Evolutionary conservation across 1,140 invertebrate genomes (phyloP), one percentile per base, ranked within the genome.

Genomic region (Drosophila bifasciata): DNA sequence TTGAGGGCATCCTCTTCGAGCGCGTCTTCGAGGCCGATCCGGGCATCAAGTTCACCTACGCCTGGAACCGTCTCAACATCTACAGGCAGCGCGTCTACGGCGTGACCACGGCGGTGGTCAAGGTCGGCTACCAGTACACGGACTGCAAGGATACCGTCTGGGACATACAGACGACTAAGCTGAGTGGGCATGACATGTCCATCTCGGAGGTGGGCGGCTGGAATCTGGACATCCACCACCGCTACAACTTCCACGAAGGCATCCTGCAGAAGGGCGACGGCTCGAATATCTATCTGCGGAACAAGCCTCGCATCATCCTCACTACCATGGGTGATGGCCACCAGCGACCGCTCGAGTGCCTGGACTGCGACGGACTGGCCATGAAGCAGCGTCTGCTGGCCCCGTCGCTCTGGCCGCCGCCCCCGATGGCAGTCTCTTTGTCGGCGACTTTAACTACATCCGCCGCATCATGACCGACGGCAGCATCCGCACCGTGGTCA

Each of bases 221-320:
- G 98, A 99, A 99, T 92, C 92, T 99, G 53, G 97, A 99, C 89
- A 98, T 99, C 75, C 98, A 99, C 92, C 98, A 99, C 86, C 93
- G 97, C 72, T 99, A 99, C 92, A 99, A 99, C 90, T 98, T 98
- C 94, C 97, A 98, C 90, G 98, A 99, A 93, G 98, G 97, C 21
- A 99, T 99, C 69, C 93, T 99, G 1, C 98, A 99, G 92, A 99
- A 99, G 91, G 98, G 98, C 23, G 98, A 99, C 91, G 98, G 98
- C 17, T 96, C 97, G 0, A 99, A 98, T 86, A 97, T 99, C 62
- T 99, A 99, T 90, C 91, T 99, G 76, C 98, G 98, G 84, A 97
- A 99, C 89, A 97, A 97, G 88, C 97, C 98, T 0, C 93, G 97
- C 55, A 96, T 98, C 1, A 96, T 99, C 46, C 92, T 97, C 13